Evolutionary conservation across 2,113 vertebrate genomes (phyloP).

Genomic region (Ammodytes dubius): DNA sequence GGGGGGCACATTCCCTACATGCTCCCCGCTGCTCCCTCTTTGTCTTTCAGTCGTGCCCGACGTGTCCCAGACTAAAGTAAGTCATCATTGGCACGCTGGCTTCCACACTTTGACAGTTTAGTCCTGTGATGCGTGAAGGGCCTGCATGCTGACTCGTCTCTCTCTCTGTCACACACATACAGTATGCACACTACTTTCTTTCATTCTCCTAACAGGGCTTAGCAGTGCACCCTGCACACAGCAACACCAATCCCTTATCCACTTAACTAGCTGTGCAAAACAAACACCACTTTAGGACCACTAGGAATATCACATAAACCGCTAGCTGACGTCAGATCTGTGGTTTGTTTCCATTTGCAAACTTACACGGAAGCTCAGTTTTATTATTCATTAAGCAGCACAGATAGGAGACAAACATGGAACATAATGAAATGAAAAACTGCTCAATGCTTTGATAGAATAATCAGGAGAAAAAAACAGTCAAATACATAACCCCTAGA

Average conservation of each 20-base stretch:
- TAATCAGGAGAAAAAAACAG: too few relatives aligned
- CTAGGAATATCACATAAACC: not conserved
- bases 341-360: too few relatives aligned
- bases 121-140: constrained; percentile 55
- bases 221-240: constrained; percentile 14
- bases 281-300: not conserved
- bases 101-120: constrained; percentile 46
- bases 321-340: too few relatives aligned
- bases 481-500: too few relatives aligned
- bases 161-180: constrained; percentile 9
- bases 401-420: too few relatives aligned
- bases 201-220: constrained; percentile 11
- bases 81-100: constrained; percentile 36
- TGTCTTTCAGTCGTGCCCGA: constrained; percentile 1
- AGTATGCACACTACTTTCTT: constrained; percentile 4
- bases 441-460: too few relatives aligned
- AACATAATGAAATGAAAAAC: too few relatives aligned
- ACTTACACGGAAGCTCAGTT: too few relatives aligned
- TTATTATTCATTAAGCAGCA: too few relatives aligned
- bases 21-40: not conserved
- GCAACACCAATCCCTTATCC: not conserved
- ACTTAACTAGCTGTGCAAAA: not conserved
- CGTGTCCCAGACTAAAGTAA: constrained; percentile 41
- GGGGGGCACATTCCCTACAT: not conserved
- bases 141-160: constrained; percentile 20